Evolutionary conservation across 1,140 invertebrate genomes (phyloP), one percentile per base, ranked within the genome.

Genomic region (Lanistes nyassanus): DNA sequence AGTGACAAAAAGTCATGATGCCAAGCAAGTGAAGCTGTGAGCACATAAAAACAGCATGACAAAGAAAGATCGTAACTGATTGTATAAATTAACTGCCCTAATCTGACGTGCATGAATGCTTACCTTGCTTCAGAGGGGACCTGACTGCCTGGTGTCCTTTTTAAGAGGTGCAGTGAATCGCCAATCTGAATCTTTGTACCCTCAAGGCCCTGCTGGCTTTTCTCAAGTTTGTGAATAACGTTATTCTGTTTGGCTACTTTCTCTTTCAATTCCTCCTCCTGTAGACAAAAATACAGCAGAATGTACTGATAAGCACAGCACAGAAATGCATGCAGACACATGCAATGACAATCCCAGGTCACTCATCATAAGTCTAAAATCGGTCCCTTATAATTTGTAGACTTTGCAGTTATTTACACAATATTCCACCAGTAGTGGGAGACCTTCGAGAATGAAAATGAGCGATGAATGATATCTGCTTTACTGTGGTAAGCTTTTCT

Each of bases 191-290:
- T n/a, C 75, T 74, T 79, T 56, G 72, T 79, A 34, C 80, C 79
- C 58, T 81, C 81, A 23, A 74, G 26, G 23, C 67, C 37, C 5
- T 72, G 74, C 0, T 77, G 36, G 53, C 82, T 81, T 16, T 83
- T 84, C 60, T 83, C 84, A 21, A 84, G 55, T 68, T 82, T 84
- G 36, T 80, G n/a, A n/a, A 84, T 78, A 4, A 74, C 75, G 68
- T 78, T 78, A 53, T 83, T 83, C 51, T 80, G 75, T 76, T 85
- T 87, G n/a, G 26, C n/a, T n/a, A 74, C 65, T 66, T 85, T 81
- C 55, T 82, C 81, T 66, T 78, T 80, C n/a, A 83, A 67, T 11
- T 67, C 62, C n/a, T 71, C 55, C 70, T 85, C 85, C 84, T 72
- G 70, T 26, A 29, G 0, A 34, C 9, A 34, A 26, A 36, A 29